These are phyloP conservation scores for Deladenus siricidicola DNA, from an alignment of 2,888 invertebrate genomes.

Conservation along the genomic window DNA sequence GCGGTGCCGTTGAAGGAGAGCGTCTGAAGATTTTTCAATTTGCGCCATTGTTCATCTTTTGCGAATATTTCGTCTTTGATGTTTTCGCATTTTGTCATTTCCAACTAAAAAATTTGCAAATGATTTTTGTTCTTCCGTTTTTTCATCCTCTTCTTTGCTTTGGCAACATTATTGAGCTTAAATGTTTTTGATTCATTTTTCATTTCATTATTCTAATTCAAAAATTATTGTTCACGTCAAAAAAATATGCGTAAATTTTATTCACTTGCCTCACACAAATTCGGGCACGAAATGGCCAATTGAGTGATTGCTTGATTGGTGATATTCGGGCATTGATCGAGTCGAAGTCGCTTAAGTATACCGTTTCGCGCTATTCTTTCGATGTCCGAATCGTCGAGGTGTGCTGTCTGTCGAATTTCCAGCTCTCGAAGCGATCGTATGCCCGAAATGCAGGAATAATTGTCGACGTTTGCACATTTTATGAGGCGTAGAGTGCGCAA, in stretches of 20 bases:
- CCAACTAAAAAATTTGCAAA: conserved; percentile 8
- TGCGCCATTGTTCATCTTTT: not conserved
- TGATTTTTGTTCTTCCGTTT: too few relatives aligned
- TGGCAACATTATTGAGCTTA: too few relatives aligned
- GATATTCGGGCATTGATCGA: conserved; percentile 5
- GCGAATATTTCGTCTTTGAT: conserved; percentile 7
- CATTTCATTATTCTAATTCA: too few relatives aligned
- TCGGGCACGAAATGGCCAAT: not conserved
- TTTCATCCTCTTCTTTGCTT: too few relatives aligned
- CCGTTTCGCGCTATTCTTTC: not conserved
- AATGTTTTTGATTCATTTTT: too few relatives aligned
- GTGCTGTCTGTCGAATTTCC: not conserved
- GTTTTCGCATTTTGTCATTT: conserved; percentile 12
- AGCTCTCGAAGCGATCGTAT: not conserved
- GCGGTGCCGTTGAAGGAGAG: conserved; percentile 10
- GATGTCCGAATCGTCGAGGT: not conserved
- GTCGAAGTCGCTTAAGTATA: not conserved
- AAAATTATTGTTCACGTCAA: too few relatives aligned
- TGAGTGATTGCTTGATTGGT: not conserved
- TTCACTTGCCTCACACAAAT: not conserved
- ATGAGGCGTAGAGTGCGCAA: not conserved
- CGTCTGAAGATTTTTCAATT: conserved; percentile 1
- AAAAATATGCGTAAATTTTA: too few relatives aligned
- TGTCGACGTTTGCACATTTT: not conserved
- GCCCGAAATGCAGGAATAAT: not conserved